Percentiles rank a stretch among this genome's conserved stretches.
These are phyloP conservation scores for Neria commutata DNA, from an alignment of 2,888 invertebrate genomes.

Conservation along the genomic window DNA sequence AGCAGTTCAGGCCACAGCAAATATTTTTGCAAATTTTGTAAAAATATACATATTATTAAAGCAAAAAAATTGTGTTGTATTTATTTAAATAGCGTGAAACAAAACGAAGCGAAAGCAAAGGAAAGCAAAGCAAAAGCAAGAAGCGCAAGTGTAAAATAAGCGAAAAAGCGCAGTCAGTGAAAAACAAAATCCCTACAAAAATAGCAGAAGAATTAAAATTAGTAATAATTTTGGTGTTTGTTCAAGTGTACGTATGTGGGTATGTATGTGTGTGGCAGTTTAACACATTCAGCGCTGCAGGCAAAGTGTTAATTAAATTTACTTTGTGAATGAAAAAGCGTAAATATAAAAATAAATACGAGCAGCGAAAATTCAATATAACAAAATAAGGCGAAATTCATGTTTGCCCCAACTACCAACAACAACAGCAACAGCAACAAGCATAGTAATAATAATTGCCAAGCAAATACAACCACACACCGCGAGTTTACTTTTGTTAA, in stretches of 20 bases:
- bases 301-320: slow-evolving; percentile 50
- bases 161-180: background rate
- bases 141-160: background rate
- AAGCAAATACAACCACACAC: background rate
- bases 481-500: background rate
- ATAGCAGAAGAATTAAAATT: background rate
- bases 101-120: background rate
- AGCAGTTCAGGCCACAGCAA: slow-evolving; percentile 25
- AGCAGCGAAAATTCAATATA: slow-evolving; percentile 24
- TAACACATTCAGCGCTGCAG: background rate
- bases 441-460: background rate
- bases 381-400: background rate
- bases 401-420: background rate
- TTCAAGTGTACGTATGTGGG: background rate
- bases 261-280: background rate
- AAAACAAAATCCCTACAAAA: background rate
- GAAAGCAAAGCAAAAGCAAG: background rate
- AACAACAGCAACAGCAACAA: slow-evolving; percentile 5
- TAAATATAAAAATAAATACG: slow-evolving; percentile 43
- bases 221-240: background rate
- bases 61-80: slow-evolving; percentile 3
- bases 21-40: background rate
- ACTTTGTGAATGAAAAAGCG: slow-evolving; percentile 53
- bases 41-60: background rate
- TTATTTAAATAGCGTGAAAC: slow-evolving; percentile 3